A percentile compares a stretch with the other conserved stretches of the same genome.
Evolutionary conservation across 2,888 invertebrate genomes (phyloP).

Genomic region (Sesamia inferens): DNA sequence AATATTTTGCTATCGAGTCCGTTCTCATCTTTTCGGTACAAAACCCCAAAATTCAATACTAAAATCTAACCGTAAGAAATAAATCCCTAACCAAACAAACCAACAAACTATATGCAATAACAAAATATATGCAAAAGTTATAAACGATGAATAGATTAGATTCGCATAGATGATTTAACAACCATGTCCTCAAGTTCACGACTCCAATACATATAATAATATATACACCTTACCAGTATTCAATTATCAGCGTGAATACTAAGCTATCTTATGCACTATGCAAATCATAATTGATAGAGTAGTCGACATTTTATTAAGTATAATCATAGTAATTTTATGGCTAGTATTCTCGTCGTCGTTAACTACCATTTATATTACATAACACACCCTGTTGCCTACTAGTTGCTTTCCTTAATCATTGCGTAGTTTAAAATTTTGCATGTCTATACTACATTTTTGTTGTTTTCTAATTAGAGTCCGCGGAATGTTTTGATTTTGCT

Average conservation of each 20-base stretch:
- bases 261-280: slow-evolving; percentile 26
- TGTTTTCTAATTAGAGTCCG: background rate
- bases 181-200: slow-evolving; percentile 7
- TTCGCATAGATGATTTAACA: background rate
- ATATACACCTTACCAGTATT: background rate
- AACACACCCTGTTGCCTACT: slow-evolving; percentile 3
- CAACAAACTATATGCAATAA: too few relatives aligned
- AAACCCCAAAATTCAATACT: too few relatives aligned
- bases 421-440: background rate
- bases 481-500: background rate
- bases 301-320: background rate
- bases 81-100: too few relatives aligned
- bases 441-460: background rate
- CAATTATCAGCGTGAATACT: slow-evolving; percentile 22
- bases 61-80: background rate
- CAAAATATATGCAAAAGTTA: background rate
- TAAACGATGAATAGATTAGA: background rate
- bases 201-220: background rate
- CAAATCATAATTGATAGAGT: slow-evolving; percentile 25
- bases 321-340: slow-evolving; percentile 27
- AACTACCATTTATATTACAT: slow-evolving; percentile 19
- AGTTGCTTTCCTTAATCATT: background rate
- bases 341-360: slow-evolving; percentile 7
- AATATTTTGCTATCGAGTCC: too few relatives aligned
- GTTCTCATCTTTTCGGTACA: too few relatives aligned